Base-by-base conservation (phyloP, 2,888 invertebrate genomes). In the Ormyrus labotus region DNA sequence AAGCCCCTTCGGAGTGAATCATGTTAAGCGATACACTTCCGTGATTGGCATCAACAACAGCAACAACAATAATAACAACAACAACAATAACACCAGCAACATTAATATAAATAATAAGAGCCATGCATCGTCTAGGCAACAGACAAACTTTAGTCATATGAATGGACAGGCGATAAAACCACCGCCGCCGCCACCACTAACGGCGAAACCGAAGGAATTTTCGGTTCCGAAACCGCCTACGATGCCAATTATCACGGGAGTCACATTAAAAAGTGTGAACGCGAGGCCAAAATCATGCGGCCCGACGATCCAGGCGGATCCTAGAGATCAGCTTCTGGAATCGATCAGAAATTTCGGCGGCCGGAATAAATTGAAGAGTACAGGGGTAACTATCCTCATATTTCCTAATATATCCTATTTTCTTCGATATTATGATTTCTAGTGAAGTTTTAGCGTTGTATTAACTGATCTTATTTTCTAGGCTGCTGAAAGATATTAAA, bases 331-430 rank as follows among this genome's bases (percentile, higher is more conserved):
- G 85, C 91, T 96, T 53, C 91, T 96, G 89, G 93, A 93, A 70
- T 94, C 95, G 19, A 96, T 96, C 86, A 92, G 95, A 83, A 94
- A 92, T 87, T 96, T 95, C 83, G 90, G 90, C 51, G 90, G 90
- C 19, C 87, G 86, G 13, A 84, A 85, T 19, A 89, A 88, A 47
- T 85, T 90, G 64, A 88, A 83, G 70, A 89, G 83, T 70, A 88
- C 89, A 81, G 85, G 87, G 48, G 4, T 13, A 11, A 51, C 8
- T 19, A 13, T 63, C 19, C 34, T 34, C 0, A 2, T 4, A 4
- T 4, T 34, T 34, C 4, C 34, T 4, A 13, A 13, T 13, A 34
- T 34, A 34, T 34, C 34, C 34, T 34, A 34, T 34, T 34, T 34
- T 34, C 4, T 34, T 34, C 3, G 34, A 34, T 34, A 34, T 3